These are phyloP conservation scores for Hippoglossus stenolepis DNA, from an alignment of 2,113 vertebrate species.

Conservation along the genomic window DNA sequence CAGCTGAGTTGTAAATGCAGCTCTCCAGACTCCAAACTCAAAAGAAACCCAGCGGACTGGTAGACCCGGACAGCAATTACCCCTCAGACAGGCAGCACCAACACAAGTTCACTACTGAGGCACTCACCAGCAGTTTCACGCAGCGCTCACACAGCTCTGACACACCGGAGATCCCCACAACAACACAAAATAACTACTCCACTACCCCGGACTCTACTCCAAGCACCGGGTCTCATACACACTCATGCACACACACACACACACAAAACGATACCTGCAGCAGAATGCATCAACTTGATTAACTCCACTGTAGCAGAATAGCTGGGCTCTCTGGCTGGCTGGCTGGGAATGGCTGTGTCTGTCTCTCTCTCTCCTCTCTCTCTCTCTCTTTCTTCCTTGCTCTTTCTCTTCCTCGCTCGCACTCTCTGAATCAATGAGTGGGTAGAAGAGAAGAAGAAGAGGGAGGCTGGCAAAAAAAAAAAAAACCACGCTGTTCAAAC, in stretches of 20 bases:
- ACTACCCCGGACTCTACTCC: slow-evolving; percentile 30
- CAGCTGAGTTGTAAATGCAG: slow-evolving; percentile 45
- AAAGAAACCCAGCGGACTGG: slow-evolving; percentile 47
- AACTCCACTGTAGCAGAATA: slow-evolving; percentile 96
- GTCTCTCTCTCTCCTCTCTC: slow-evolving; percentile 65
- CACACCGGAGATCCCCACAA: slow-evolving; percentile 57
- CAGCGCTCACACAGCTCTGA: slow-evolving; percentile 60
- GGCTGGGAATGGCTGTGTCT: slow-evolving; percentile 77
- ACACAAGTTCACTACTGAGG: slow-evolving; percentile 55
- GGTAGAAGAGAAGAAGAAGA: slow-evolving; percentile 72
- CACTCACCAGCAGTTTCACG: slow-evolving; percentile 59
- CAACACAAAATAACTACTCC: slow-evolving; percentile 64
- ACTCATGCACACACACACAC: slow-evolving; percentile 25
- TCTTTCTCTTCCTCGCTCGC: slow-evolving; percentile 68
- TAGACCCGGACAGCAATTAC: slow-evolving; percentile 57
- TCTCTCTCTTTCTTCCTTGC: slow-evolving; percentile 79
- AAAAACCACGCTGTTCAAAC: slow-evolving; percentile 91
- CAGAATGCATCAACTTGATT: slow-evolving; percentile 99
- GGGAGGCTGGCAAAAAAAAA: slow-evolving; percentile 58
- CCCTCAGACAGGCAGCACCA: slow-evolving; percentile 57
- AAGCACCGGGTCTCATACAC: slow-evolving; percentile 6
- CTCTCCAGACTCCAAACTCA: slow-evolving; percentile 28
- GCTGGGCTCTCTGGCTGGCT: slow-evolving; percentile 88
- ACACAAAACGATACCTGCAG: slow-evolving; percentile 92
- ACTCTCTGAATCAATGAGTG: slow-evolving; percentile 91